These are phyloP conservation scores for Elysia chlorotica DNA, from an alignment of 1,140 invertebrate species.

Conservation along the genomic window DNA sequence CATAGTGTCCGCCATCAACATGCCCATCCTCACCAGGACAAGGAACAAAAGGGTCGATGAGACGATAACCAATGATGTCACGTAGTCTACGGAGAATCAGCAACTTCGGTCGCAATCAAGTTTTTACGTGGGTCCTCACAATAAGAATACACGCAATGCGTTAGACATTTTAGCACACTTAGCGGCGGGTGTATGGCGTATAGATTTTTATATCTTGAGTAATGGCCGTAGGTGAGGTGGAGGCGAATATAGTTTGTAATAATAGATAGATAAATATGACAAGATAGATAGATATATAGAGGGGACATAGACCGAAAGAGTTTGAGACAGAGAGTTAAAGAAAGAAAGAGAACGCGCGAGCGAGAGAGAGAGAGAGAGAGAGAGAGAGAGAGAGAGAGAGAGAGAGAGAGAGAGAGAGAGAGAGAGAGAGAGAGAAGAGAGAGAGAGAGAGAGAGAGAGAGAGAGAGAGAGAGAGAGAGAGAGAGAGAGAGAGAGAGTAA, in stretches of 20 bases:
- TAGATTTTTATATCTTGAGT: neutral
- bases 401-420: neutral
- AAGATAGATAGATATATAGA: neutral
- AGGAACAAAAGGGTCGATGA: no score
- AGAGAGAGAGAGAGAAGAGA: neutral
- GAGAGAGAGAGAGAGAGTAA: neutral
- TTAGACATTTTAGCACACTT: neutral
- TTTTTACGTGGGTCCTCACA: no score
- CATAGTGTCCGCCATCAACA: no score
- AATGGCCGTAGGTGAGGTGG: neutral
- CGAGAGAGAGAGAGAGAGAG: neutral
- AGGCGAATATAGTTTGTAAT: neutral
- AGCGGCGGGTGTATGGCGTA: neutral
- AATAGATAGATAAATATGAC: neutral
- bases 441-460: slow-evolving; percentile 2
- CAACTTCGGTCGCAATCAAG: no score
- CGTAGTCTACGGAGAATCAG: no score
- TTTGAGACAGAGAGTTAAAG: neutral
- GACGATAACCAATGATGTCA: no score
- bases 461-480: slow-evolving; percentile 2
- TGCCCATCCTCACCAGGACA: no score
- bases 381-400: neutral
- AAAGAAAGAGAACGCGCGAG: neutral
- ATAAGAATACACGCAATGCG: no score
- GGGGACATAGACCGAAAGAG: neutral